Evolutionary conservation across 1,140 invertebrate species (phyloP), one percentile per base, ranked within the genome.

Genomic region (Neodiprion fabricii): DNA sequence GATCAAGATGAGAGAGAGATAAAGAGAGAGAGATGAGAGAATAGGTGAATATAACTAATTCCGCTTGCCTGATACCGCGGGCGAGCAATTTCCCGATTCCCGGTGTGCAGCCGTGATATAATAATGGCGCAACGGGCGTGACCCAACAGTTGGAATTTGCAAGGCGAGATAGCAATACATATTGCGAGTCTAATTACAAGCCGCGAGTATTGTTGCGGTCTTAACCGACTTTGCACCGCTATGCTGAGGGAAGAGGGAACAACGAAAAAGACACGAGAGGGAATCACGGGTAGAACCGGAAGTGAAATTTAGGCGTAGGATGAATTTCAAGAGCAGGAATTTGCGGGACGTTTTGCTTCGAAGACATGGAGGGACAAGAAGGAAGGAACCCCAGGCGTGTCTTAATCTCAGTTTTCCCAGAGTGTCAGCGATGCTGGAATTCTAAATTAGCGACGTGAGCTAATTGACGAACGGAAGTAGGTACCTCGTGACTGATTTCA

Each of bases 211-310:
- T 67, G 67, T 14, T 69, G 40, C 67, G 67, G 12, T 69, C 10
- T 12, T 47, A 7, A 2, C 28, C 28, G 28, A 40, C 28, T 5
- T 40, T 40, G 28, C 28, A 40, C 28, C 5, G 28, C 5, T 1
- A 14, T 12, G 21, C 40, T 14, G 67, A 7, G 8, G 12, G 11
- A 23, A 11, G 11, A 23, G 23, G 48, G 65, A 66, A 74, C 74
- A 70, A 67, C 49, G 48, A 61, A 66, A 74, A 72, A 40, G 48
- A 40, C 28, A 49, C 17, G 9, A 67, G 53, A 8, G 65, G 67
- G 67, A 76, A 67, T 77, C 75, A 75, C 67, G 70, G 65, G 72
- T 80, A 74, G 76, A 76, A 79, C 79, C 78, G 78, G 73, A 71
- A 75, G 72, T 69, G 78, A 40, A 4, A 40, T 40, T 40, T 40